phyloP scores from a whole-genome alignment of 2,113 vertebrate genomes.

The Gnathonemus echidnorhynchus region DNA sequence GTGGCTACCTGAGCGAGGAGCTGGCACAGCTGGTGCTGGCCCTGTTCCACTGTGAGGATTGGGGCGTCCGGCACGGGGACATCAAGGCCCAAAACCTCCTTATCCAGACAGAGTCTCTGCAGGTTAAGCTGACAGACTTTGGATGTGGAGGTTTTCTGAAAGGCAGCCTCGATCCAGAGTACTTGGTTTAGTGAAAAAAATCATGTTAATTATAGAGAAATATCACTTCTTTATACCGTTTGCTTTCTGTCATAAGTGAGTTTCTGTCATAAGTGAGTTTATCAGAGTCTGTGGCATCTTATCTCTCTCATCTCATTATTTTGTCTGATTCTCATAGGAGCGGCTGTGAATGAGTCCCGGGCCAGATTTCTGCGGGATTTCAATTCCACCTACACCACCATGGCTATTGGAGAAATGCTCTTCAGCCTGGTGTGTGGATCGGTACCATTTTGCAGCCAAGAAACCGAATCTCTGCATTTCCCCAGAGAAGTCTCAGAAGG shows the following conservation, averaged over 20 bases:
- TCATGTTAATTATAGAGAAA: too few relatives aligned
- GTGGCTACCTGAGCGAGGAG: neutral
- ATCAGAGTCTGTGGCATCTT: neutral
- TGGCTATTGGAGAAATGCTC: neutral
- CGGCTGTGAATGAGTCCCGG: neutral
- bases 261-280: neutral
- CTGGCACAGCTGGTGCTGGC: neutral
- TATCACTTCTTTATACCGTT: neutral
- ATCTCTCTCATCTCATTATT: neutral
- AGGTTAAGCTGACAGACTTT: neutral
- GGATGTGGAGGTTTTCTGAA: neutral
- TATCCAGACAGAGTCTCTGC: neutral
- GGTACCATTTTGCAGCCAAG: accelerated
- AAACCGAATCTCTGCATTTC: neutral
- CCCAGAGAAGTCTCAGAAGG: neutral
- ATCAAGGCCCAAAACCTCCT: neutral
- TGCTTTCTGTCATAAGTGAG: neutral
- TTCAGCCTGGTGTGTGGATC: neutral
- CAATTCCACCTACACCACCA: accelerated
- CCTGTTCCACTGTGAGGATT: neutral
- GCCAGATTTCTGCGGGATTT: neutral
- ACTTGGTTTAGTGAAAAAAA: neutral
- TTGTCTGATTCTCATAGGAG: neutral
- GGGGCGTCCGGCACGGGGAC: neutral
- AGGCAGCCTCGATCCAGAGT: neutral